Percentiles rank a stretch among this genome's conserved stretches.
Evolutionary conservation across 2,113 vertebrate genomes (phyloP).

Genomic region (Leptocoma aspasia): DNA sequence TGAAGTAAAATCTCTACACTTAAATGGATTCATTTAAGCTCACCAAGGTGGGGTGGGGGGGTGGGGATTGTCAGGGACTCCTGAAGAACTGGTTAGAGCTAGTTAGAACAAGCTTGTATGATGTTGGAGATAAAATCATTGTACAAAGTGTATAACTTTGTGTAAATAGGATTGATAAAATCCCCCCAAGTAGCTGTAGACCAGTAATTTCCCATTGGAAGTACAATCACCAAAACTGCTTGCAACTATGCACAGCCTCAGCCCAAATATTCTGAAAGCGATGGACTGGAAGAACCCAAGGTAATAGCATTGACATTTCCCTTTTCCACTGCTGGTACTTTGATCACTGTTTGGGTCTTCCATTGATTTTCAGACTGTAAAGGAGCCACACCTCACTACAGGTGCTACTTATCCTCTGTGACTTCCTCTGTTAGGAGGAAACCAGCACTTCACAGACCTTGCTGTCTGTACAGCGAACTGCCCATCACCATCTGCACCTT

Average conservation of each 20-base stretch:
- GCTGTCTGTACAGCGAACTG: neutral
- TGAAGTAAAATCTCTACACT: neutral
- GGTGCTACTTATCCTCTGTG: neutral
- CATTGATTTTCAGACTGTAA: neutral
- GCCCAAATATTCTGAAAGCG: neutral
- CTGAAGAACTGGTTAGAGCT: neutral
- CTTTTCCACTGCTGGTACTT: neutral
- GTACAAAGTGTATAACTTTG: neutral
- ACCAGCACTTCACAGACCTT: neutral
- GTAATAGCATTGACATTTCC: neutral
- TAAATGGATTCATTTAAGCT: neutral
- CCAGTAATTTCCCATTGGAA: neutral
- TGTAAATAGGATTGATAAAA: neutral
- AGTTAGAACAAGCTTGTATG: neutral
- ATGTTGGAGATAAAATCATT: neutral
- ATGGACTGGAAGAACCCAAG: neutral
- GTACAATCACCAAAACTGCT: neutral
- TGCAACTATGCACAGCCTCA: neutral
- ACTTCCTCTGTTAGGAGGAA: neutral
- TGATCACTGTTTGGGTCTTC: rapidly evolving
- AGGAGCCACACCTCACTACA: neutral
- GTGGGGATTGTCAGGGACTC: neutral
- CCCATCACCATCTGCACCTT: neutral
- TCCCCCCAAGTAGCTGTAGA: neutral
- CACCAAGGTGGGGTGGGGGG: neutral